Evolutionary conservation across 2,113 vertebrate genomes (phyloP).

Genomic region (Synchiropus splendidus): DNA sequence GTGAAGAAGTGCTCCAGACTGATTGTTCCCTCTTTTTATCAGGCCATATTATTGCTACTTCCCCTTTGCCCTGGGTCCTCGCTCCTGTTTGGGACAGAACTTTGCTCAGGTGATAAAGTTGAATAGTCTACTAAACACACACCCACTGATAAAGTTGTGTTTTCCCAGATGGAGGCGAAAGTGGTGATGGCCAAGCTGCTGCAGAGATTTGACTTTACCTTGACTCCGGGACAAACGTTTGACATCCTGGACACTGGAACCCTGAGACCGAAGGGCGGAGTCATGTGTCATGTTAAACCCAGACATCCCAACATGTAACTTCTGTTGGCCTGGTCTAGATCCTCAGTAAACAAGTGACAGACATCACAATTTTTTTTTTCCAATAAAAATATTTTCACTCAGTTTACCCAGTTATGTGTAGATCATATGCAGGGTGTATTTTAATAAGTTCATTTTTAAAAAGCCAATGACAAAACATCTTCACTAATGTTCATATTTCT

Average conservation of each 20-base stretch:
- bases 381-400: too few relatives aligned
- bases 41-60: conserved; percentile 74
- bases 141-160: neutral
- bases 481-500: too few relatives aligned
- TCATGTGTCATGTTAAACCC: conserved; percentile 73
- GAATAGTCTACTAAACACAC: neutral
- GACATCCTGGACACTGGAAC: conserved; percentile 70
- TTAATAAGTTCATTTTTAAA: too few relatives aligned
- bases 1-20: too few relatives aligned
- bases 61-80: conserved; percentile 82
- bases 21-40: conserved; percentile 10
- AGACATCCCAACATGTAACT: conserved; percentile 5
- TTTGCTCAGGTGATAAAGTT: conserved; percentile 79
- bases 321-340: too few relatives aligned
- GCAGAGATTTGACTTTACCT: conserved; percentile 80
- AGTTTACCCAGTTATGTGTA: too few relatives aligned
- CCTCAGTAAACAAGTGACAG: too few relatives aligned
- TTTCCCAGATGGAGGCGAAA: conserved; percentile 82
- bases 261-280: conserved; percentile 71
- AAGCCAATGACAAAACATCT: too few relatives aligned
- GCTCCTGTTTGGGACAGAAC: conserved; percentile 79
- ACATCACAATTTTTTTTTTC: too few relatives aligned
- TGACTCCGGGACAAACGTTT: conserved; percentile 74
- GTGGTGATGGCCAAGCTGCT: conserved; percentile 86
- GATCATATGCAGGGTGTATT: too few relatives aligned